Evolutionary conservation across 1,140 invertebrate genomes (phyloP), one percentile per base, ranked within the genome.

Genomic region (Drosophila virilis): DNA sequence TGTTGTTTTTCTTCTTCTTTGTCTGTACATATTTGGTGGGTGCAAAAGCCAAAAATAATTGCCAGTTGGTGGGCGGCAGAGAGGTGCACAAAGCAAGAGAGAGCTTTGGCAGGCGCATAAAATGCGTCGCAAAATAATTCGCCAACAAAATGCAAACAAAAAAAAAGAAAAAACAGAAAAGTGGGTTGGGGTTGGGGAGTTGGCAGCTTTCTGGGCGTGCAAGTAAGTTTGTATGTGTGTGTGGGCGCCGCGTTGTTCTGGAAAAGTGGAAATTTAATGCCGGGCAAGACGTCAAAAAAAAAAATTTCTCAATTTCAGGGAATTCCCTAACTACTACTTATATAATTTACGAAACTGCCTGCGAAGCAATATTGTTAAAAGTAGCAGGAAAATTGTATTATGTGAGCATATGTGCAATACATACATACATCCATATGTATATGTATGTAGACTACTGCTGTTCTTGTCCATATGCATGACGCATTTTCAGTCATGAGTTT

Each of bases 121-220:
- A 89, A 89, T 88, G 83, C 83, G 83, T 78, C 80, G 84, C 80
- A 88, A 88, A 83, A 77, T 81, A 77, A 69, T 80, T 77, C 50
- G 64, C 69, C 59, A 58, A 57, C 52, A 22, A 77, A 78, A 68
- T 54, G 74, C 60, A 81, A 81, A 81, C 46, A 76, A 67, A 81
- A 86, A 60, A 28, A 17, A 17, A 17, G 1, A 59, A 13, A 72
- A 43, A 42, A 22, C 28, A 13, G 38, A 45, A 17, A 46, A 46
- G 4, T 46, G 17, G 8, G 17, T 15, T 38, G 57, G 45, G 8
- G 45, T 15, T 38, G 57, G 28, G 48, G 61, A 60, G 67, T 32
- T 59, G 62, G 32, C 13, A 46, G 58, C 58, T 69, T 58, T 65
- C 52, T 43, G 43, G 37, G 37, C 6, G 46, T 61, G 58, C 43